These are phyloP conservation scores for Hippocampus comes DNA, from an alignment of 2,113 vertebrate species.

Conservation along the genomic window DNA sequence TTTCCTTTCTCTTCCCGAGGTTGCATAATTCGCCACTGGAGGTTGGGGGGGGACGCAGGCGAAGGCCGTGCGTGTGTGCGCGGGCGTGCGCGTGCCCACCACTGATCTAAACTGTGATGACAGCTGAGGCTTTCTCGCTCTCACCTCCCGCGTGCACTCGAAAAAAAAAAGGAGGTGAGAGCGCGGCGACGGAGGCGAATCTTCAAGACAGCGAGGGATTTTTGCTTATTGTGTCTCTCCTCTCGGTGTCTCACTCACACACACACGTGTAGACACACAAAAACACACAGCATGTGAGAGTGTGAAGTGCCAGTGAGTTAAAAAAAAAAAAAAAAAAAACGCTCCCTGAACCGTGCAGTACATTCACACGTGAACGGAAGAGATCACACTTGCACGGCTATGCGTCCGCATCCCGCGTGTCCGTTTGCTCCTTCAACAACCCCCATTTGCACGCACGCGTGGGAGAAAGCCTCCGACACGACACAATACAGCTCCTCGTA, in stretches of 20 bases:
- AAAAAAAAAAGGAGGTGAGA: conserved; percentile 48
- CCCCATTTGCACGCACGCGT: not conserved
- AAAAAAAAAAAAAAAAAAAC: not conserved
- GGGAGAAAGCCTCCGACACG: not conserved
- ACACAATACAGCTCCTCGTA: not conserved
- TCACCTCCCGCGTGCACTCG: conserved; percentile 46
- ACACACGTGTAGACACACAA: not conserved
- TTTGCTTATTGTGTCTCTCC: not conserved
- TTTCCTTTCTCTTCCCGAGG: not conserved
- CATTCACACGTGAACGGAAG: not conserved
- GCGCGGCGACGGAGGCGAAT: conserved; percentile 36
- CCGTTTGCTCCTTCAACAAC: not conserved
- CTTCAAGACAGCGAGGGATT: conserved; percentile 2
- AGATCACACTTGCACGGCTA: conserved; percentile 4
- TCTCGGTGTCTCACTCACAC: not conserved
- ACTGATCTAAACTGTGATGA: conserved; percentile 8
- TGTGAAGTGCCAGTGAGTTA: not conserved
- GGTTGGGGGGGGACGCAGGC: not conserved
- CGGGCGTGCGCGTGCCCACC: not conserved
- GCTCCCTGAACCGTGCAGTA: conserved; percentile 3
- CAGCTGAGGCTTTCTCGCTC: conserved; percentile 19
- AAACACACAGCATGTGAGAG: not conserved
- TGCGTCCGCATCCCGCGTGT: not conserved
- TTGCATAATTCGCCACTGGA: conserved; percentile 9
- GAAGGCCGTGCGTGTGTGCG: not conserved